Percentiles rank a stretch among this genome's conserved stretches.
These are phyloP conservation scores for Neodon shergylaensis DNA, from an alignment of 2,113 vertebrate species.

Conservation along the genomic window DNA sequence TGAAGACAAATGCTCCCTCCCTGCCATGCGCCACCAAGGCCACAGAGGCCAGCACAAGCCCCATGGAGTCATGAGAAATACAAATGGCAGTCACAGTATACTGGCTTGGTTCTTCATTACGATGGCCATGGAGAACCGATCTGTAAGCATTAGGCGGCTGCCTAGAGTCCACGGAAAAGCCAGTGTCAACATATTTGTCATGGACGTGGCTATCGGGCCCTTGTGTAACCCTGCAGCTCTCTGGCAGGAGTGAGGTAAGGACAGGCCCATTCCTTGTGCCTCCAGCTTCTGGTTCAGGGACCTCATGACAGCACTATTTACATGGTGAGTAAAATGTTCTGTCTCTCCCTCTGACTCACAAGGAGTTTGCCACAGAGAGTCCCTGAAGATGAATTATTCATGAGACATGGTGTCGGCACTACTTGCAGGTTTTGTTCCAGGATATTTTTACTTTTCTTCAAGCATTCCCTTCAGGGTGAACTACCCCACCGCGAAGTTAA, in stretches of 20 bases:
- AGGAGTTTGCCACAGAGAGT: slow-evolving; percentile 64
- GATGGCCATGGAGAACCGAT: fast-evolving
- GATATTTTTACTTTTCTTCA: slow-evolving; percentile 72
- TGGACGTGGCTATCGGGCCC: not conserved
- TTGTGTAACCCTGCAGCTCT: fast-evolving
- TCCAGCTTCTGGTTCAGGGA: not conserved
- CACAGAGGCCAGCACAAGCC: too few species aligned
- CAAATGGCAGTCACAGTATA: fast-evolving
- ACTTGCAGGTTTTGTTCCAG: slow-evolving; percentile 47
- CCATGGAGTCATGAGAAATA: not conserved
- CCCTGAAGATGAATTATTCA: slow-evolving; percentile 68
- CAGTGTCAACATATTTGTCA: too few species aligned
- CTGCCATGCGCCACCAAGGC: not conserved
- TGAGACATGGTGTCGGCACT: slow-evolving; percentile 70
- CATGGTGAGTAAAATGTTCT: not conserved
- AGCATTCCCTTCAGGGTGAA: slow-evolving; percentile 49
- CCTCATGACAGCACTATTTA: not conserved
- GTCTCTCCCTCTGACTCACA: slow-evolving; percentile 52
- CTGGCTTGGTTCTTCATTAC: not conserved
- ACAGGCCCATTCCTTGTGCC: not conserved
- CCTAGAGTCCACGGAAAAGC: not conserved
- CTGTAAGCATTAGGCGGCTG: not conserved
- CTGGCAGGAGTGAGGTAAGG: not conserved
- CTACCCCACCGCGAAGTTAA: slow-evolving; percentile 24
- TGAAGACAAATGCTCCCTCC: not conserved